phyloP scores from a whole-genome alignment of 2,888 invertebrate species.

The Eupelmus urozonus region DNA sequence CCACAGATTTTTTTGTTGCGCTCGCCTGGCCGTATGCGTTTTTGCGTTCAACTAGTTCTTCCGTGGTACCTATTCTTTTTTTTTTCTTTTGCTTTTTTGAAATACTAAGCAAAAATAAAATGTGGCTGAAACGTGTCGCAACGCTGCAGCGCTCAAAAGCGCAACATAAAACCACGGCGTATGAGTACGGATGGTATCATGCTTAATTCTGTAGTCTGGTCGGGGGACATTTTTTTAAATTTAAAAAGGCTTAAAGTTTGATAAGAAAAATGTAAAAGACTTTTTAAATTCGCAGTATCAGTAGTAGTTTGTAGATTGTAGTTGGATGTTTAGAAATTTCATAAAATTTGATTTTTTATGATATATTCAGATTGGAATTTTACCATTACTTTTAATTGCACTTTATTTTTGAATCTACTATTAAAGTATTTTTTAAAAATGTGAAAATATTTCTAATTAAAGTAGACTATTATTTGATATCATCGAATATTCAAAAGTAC shows the following conservation, averaged over 20 bases:
- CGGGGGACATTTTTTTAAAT: constrained; percentile 7
- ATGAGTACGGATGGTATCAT: constrained; percentile 13
- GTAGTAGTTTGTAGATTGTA: too few species aligned
- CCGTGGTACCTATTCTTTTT: background rate
- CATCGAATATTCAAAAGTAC: too few species aligned
- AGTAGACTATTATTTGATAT: too few species aligned
- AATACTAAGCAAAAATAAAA: constrained; percentile 21
- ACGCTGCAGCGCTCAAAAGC: background rate
- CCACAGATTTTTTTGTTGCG: background rate
- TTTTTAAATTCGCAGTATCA: constrained; percentile 2
- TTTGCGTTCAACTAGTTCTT: background rate
- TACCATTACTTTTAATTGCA: too few species aligned
- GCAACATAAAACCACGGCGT: constrained; percentile 1
- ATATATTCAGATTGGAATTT: too few species aligned
- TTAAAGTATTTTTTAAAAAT: too few species aligned
- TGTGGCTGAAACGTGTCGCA: background rate
- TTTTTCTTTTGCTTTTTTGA: background rate
- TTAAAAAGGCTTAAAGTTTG: constrained; percentile 11
- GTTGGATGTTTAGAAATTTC: background rate
- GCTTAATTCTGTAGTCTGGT: constrained; percentile 21
- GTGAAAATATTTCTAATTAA: too few species aligned
- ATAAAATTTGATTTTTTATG: background rate
- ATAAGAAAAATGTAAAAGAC: constrained; percentile 5
- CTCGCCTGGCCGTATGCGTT: background rate
- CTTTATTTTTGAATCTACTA: too few species aligned